Base-by-base conservation (phyloP, 2,797 vertebrate species). In the Darevskia nairensis region DNA sequence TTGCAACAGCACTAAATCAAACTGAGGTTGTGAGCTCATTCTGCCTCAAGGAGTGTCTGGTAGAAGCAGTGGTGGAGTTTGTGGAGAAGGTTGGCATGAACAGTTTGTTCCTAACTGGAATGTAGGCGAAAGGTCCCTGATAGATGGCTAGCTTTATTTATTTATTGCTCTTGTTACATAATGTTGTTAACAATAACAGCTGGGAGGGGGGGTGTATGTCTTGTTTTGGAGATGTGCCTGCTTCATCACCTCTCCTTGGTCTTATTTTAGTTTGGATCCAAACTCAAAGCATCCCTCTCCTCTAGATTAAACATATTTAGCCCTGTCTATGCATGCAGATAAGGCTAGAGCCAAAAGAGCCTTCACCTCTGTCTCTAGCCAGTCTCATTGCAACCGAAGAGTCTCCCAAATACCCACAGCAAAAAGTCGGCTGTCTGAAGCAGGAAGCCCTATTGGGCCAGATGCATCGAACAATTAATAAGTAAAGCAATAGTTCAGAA, bases 211-310 rank as follows among this genome's bases (percentile, higher is more conserved):
- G 27, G 50, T 55, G 50, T 89, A 61, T 44, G 91, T 25, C 1
- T 8, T 17, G 64, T 82, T 89, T 86, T 71, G 39, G 71, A 61
- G n/a, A 68, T 90, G 89, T 76, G 13, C 66, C 21, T 89, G 86
- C 84, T 50, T 80, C n/a, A 25, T 78, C 21, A 79, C 8, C 27
- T 7, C n/a, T 78, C n/a, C 74, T 10, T 80, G 32, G 25, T 11
- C 10, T 59, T 77, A 39, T 64, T 82, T 69, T 68, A 81, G 10
- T 90, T 32, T 72, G 87, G 61, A 90, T 23, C 11, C 69, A 88
- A 89, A 71, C 27, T 6, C 55, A 66, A 77, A 83, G 55, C 66
- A 55, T 13, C 46, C 64, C 41, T 50, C 68, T 27, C 29, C n/a
- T 2, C 2, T 11, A 21, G 77, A 29, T 4, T 69, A 13, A 59